A percentile compares a stretch with the other conserved stretches of the same genome.
phyloP scores from a whole-genome alignment of 2,113 vertebrate genomes.

The Alethe diademata region DNA sequence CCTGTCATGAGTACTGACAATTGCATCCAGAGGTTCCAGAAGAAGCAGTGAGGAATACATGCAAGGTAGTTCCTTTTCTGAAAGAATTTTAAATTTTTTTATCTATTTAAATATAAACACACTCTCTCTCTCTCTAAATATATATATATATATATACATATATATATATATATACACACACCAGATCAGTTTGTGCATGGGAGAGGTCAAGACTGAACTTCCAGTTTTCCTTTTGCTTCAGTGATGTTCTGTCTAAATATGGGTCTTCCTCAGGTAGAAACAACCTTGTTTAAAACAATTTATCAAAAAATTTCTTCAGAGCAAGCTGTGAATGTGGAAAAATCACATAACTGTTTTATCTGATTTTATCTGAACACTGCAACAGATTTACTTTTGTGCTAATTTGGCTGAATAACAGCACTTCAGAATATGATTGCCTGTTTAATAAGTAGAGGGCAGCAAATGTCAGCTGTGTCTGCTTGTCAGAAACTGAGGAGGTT shows the following conservation, averaged over 20 bases:
- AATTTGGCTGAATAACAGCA: background rate
- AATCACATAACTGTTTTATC: background rate
- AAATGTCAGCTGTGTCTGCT: conserved; percentile 30
- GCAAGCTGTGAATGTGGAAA: background rate
- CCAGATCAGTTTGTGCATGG: background rate
- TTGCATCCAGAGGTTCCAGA: background rate
- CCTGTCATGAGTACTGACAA: background rate
- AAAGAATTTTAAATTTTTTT: background rate
- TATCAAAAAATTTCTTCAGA: background rate
- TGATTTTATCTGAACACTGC: background rate
- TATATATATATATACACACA: too few species aligned
- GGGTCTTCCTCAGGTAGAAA: background rate
- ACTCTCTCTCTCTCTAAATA: fast-evolving
- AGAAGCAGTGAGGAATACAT: background rate
- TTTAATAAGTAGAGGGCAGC: conserved; percentile 54
- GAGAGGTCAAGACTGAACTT: background rate
- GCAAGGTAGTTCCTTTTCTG: background rate
- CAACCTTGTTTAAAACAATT: background rate
- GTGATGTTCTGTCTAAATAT: background rate
- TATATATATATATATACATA: too few species aligned
- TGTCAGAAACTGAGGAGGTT: background rate
- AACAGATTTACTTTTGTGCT: background rate
- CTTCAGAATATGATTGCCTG: background rate
- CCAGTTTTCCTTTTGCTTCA: background rate
- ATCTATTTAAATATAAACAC: background rate